These are phyloP conservation scores for Regulus satrapa DNA, from an alignment of 2,113 vertebrate genomes.

Conservation along the genomic window DNA sequence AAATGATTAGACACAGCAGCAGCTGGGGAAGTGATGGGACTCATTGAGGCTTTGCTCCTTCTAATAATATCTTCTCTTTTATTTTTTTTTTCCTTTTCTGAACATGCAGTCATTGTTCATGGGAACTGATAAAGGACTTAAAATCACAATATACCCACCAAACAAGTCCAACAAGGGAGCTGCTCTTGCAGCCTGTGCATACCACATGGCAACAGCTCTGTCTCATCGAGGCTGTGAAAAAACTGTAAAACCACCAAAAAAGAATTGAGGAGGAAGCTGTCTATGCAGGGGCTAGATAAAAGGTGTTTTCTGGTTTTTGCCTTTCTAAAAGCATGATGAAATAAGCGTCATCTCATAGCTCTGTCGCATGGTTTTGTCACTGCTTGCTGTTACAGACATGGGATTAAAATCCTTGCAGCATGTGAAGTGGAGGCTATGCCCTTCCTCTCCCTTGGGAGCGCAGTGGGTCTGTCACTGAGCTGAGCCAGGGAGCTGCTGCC, in stretches of 20 bases:
- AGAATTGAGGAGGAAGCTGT: not conserved
- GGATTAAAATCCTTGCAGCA: not conserved
- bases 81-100: not conserved
- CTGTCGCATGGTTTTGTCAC: not conserved
- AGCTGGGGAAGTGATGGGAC: not conserved
- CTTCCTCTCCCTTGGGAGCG: not conserved
- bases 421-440: not conserved
- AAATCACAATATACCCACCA: not conserved
- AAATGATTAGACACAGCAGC: conserved; percentile 47
- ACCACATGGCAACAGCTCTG: not conserved
- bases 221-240: not conserved
- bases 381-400: not conserved
- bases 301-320: not conserved
- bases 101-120: not conserved
- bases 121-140: not conserved
- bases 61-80: not conserved
- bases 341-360: not conserved
- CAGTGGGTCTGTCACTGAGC: not conserved
- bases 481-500: not conserved
- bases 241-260: not conserved
- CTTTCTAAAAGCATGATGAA: not conserved
- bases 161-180: not conserved
- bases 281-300: not conserved
- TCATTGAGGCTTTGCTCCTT: not conserved
- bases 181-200: not conserved